Percentiles rank a stretch among this genome's conserved stretches.
These are phyloP conservation scores for Philhelius pedissequus DNA, from an alignment of 2,888 invertebrate genomes.

Conservation along the genomic window DNA sequence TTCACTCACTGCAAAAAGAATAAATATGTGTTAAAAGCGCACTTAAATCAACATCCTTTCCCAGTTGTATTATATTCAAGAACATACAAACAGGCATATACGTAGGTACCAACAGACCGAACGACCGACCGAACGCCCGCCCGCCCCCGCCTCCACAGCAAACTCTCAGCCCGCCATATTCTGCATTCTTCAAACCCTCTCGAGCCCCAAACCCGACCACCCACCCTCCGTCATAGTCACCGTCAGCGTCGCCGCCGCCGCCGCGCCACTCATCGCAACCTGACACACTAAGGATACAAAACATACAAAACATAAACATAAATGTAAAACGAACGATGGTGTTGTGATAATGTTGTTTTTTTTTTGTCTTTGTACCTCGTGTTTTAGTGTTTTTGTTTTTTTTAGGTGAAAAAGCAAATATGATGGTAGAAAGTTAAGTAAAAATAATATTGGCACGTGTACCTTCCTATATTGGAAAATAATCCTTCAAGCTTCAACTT, in stretches of 20 bases:
- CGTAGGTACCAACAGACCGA: too few species aligned
- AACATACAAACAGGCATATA: constrained; percentile 45
- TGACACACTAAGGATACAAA: constrained; percentile 62
- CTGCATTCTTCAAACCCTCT: constrained; percentile 2
- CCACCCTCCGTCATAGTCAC: neutral
- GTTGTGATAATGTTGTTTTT: constrained; percentile 10
- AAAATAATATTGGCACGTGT: constrained; percentile 67
- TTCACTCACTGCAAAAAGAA: constrained; percentile 47
- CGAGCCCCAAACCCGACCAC: constrained; percentile 1
- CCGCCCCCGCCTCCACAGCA: constrained; percentile 9
- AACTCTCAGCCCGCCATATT: constrained; percentile 1
- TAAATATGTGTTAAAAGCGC: constrained; percentile 68
- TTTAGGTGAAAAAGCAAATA: constrained; percentile 61
- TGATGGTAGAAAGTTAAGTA: constrained; percentile 61
- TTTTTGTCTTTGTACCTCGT: constrained; percentile 10
- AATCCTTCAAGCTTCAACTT: too few species aligned
- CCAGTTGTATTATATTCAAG: constrained; percentile 23
- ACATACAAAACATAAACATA: constrained; percentile 64
- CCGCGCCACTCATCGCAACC: constrained; percentile 29
- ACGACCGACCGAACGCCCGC: constrained; percentile 27
- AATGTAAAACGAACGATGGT: constrained; percentile 35
- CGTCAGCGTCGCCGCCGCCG: neutral
- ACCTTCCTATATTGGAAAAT: constrained; percentile 54
- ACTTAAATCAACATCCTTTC: constrained; percentile 66
- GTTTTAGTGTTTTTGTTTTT: constrained; percentile 51